These are phyloP conservation scores for Psophia crepitans DNA, from an alignment of 2,113 vertebrate genomes.

Conservation along the genomic window DNA sequence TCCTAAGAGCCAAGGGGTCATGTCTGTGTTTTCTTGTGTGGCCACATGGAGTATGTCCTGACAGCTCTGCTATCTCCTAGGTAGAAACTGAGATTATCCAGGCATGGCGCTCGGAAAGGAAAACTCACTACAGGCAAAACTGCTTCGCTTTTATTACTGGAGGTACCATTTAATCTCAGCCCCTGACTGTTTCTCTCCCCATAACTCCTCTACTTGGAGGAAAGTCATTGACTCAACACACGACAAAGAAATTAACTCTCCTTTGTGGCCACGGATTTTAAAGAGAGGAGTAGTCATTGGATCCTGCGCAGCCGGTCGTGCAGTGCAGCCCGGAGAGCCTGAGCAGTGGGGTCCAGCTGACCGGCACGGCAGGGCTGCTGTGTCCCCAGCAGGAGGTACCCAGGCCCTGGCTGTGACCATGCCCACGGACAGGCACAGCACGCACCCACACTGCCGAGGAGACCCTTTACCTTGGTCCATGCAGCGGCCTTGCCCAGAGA, in stretches of 20 bases:
- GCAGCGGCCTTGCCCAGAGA: neutral
- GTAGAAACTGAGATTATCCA: constrained; percentile 52
- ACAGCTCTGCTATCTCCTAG: constrained; percentile 56
- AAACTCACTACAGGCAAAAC: constrained; percentile 25
- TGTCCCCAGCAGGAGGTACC: neutral
- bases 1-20: constrained; percentile 15
- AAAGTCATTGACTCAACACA: neutral
- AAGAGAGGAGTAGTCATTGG: neutral
- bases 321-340: neutral
- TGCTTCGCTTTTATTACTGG: neutral
- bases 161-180: constrained; percentile 11
- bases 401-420: fast-evolving
- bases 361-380: fast-evolving
- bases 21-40: constrained; percentile 41
- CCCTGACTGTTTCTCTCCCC: constrained; percentile 1
- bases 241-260: constrained; percentile 4
- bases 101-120: neutral
- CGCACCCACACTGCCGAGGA: neutral
- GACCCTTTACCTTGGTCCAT: neutral
- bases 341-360: neutral
- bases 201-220: neutral
- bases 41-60: neutral
- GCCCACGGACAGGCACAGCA: neutral
- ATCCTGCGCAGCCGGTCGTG: neutral
- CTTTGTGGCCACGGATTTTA: neutral